These are phyloP conservation scores for Pygocentrus nattereri DNA, from an alignment of 2,797 vertebrate genomes.

Conservation along the genomic window DNA sequence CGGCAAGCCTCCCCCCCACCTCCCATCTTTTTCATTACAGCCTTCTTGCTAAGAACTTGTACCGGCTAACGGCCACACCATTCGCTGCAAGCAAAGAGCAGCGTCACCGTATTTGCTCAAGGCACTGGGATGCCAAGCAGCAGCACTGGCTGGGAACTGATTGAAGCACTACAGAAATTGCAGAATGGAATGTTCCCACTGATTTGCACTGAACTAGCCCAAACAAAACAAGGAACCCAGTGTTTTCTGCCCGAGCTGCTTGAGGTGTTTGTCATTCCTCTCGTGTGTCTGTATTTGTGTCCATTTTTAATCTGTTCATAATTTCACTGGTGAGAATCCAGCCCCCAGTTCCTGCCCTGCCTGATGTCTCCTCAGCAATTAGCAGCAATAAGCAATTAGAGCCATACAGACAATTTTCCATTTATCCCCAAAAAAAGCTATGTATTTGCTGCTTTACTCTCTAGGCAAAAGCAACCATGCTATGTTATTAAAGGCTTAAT, in stretches of 20 bases:
- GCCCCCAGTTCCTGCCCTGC: conserved; percentile 25
- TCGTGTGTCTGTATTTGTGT: conserved; percentile 53
- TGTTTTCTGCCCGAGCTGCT: neutral
- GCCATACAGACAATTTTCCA: conserved; percentile 46
- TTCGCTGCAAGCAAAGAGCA: conserved; percentile 8
- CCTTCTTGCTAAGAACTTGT: conserved; percentile 19
- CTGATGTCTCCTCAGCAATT: conserved; percentile 39
- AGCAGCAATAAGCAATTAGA: conserved; percentile 63
- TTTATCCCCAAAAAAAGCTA: conserved; percentile 60
- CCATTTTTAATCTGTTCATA: conserved; percentile 32
- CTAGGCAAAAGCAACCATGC: conserved; percentile 57
- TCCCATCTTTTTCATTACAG: conserved; percentile 11
- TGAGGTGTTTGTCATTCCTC: conserved; percentile 27
- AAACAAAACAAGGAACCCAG: neutral
- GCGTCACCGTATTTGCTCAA: neutral
- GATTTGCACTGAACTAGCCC: neutral
- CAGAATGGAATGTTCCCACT: conserved; percentile 17
- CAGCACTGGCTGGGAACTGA: neutral
- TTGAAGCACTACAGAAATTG: conserved; percentile 9
- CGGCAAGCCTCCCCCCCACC: neutral
- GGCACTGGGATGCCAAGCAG: neutral
- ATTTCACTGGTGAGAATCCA: conserved; percentile 23
- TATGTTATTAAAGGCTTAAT: conserved; percentile 69
- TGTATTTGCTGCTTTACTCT: conserved; percentile 60
- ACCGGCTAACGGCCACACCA: conserved; percentile 16